A percentile compares a stretch with the other conserved stretches of the same genome.
These are phyloP conservation scores for Enteromius trimaculatus DNA, from an alignment of 2,797 vertebrate species.

Conservation along the genomic window DNA sequence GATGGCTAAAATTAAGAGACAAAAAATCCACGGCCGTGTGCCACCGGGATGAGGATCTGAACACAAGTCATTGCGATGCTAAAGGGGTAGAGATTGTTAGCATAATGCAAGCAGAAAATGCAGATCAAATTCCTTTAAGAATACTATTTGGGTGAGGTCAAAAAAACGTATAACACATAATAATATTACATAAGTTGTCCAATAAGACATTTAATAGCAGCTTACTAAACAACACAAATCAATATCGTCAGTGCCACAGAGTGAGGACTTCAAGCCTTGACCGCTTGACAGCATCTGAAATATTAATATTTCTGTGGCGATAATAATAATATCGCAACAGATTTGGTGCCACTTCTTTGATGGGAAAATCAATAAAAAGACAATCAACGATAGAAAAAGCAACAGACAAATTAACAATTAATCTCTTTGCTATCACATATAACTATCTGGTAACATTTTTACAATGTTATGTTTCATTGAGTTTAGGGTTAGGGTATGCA, in stretches of 20 bases:
- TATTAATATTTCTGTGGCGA: no score
- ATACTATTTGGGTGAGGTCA: neutral
- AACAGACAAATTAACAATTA: conserved; percentile 9
- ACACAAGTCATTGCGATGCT: conserved; percentile 5
- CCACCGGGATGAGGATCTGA: conserved; percentile 37
- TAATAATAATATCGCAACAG: neutral
- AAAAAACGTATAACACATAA: neutral
- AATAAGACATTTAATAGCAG: neutral
- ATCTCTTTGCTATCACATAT: neutral
- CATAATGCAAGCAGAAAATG: neutral
- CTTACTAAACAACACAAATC: conserved; percentile 8
- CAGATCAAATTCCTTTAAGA: neutral
- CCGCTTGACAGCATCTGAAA: conserved; percentile 3
- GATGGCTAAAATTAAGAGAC: conserved; percentile 34
- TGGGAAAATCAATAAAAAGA: neutral
- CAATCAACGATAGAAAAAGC: neutral
- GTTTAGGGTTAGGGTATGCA: no score
- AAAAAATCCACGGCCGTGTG: neutral
- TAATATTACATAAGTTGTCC: neutral
- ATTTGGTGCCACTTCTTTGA: neutral
- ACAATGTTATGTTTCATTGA: neutral
- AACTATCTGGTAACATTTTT: neutral
- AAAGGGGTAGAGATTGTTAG: neutral
- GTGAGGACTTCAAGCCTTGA: neutral
- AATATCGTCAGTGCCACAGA: neutral